Evolutionary conservation across 2,113 vertebrate species (phyloP).

Genomic region (Lota lota): DNA sequence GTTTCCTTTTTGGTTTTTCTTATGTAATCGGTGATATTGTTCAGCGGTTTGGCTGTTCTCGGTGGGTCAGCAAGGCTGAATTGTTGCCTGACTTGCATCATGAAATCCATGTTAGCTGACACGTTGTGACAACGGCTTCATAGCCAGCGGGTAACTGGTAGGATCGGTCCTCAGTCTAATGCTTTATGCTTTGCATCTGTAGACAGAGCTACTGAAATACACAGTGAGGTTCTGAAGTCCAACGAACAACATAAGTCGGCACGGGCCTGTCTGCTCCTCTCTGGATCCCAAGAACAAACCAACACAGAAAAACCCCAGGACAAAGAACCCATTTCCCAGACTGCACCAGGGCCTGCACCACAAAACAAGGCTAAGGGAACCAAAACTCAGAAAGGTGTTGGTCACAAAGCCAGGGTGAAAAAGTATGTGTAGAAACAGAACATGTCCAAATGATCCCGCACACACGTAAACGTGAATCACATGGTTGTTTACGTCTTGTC

Average conservation of each 20-base stretch:
- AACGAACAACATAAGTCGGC: conserved; percentile 76
- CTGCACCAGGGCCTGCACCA: conserved; percentile 22
- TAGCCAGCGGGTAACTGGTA: too few species aligned
- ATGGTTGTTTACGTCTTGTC: conserved; percentile 7
- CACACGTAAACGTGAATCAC: not conserved
- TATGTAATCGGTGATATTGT: too few species aligned
- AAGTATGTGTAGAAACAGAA: conserved; percentile 70
- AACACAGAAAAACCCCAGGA: conserved; percentile 17
- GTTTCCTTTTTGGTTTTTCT: too few species aligned
- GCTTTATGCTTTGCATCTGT: conserved; percentile 10
- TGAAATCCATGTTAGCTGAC: too few species aligned
- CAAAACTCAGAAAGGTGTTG: conserved; percentile 57
- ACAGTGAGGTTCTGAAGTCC: conserved; percentile 51
- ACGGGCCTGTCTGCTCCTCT: conserved; percentile 9
- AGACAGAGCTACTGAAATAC: conserved; percentile 36
- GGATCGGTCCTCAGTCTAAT: not conserved
- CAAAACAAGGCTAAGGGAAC: conserved; percentile 36
- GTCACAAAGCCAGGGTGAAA: conserved; percentile 68
- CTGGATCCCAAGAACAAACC: conserved; percentile 19
- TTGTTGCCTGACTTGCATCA: too few species aligned
- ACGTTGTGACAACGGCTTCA: too few species aligned
- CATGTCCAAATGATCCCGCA: not conserved
- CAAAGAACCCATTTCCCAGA: conserved; percentile 12
- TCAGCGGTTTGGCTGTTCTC: too few species aligned
- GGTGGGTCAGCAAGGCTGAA: too few species aligned